Evolutionary conservation across 1,140 invertebrate genomes (phyloP), one percentile per base, ranked within the genome.

Genomic region (Bacillus rossius): DNA sequence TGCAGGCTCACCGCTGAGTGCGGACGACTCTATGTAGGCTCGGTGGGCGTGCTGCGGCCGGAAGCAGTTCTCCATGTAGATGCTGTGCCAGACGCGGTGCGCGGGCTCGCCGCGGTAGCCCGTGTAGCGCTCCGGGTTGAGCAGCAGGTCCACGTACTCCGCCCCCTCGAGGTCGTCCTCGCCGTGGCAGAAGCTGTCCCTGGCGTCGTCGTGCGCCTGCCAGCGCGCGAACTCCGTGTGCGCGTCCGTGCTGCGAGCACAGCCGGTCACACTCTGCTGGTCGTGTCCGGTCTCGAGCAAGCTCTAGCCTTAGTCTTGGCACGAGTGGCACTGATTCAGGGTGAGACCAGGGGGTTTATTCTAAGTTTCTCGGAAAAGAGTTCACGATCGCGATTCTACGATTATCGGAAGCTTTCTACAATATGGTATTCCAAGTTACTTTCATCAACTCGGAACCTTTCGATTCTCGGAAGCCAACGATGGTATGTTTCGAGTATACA

Each of bases 1-100:
- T n/a, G n/a, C n/a, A n/a, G n/a, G n/a, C 65, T 67, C 71, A 78
- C 79, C 75, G 67, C 75, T 75, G 10, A 81, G 70, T 68, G 77
- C 78, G n/a, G 78, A 77, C 42, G 79, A 76, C 57, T 75, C 74
- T 57, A 81, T 79, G 62, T 83, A 84, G 53, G 77, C 75, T 29
- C 76, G 75, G 56, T 77, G 77, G 19, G 73, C 77, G 57, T 78
- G 76, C 59, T 80, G 77, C 48, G 82, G 81, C 60, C 82, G 82
- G 70, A 99, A 99, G 76, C 98, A 99, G 76, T 99, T 99, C 78
- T 99, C 98, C 79, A 93, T 84, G 69, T 99, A 99, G 67, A 99
- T 99, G 67, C 87, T 89, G 37, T 86, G 84, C 98, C 98, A 99
- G 61, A 99, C 93, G 65, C 94, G 83, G 66, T 95, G 91, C 10